Base-by-base conservation (phyloP, 2,113 vertebrate species). In the Leptobrachium leishanense region DNA sequence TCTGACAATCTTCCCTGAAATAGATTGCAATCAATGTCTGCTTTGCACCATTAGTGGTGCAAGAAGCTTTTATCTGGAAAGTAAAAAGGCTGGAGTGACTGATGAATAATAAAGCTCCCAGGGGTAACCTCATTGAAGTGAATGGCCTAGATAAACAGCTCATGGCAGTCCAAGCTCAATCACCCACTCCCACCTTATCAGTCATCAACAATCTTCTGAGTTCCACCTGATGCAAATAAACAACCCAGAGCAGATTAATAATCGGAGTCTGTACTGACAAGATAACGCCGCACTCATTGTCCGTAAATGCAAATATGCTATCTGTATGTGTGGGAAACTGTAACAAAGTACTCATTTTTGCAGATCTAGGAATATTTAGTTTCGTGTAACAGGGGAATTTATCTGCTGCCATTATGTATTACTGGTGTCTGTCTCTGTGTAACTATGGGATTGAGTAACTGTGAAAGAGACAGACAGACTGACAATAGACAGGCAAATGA, bases 221-320 rank as follows among this genome's bases (percentile, higher is more conserved):
- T 59, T 77, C 54, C 76, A 77, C 55, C 67, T 63, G 68, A 77
- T 72, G 8, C 59, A 54, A 63, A n/a, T 2, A 15, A 68, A 39
- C 8, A 43, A 13, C 9, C 59, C 10, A 65, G 15, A 65, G 46
- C 68, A 78, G 41, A 68, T 78, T 63, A 78, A 43, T 50, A 31
- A 7, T 20, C 2, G 12, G 20, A 68, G 66, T 64, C 68, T 78
- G 76, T 43, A 71, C 55, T 63, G 57, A 63, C 53, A 63, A 78
- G 76, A 78, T 78, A 78, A 6, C 2, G 20, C 55, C 9, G n/a
- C 3, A 39, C 43, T 15, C 15, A 78, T 78, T 78, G 76, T 78
- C 43, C 31, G 43, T 64, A 31, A 50, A 78, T 78, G 76, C 76
- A 62, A 78, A 78, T 78, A 67, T 62, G 43, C 55, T 10, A 12